These are phyloP conservation scores for Alaudala cheleensis DNA, from an alignment of 2,113 vertebrate genomes.

Conservation along the genomic window DNA sequence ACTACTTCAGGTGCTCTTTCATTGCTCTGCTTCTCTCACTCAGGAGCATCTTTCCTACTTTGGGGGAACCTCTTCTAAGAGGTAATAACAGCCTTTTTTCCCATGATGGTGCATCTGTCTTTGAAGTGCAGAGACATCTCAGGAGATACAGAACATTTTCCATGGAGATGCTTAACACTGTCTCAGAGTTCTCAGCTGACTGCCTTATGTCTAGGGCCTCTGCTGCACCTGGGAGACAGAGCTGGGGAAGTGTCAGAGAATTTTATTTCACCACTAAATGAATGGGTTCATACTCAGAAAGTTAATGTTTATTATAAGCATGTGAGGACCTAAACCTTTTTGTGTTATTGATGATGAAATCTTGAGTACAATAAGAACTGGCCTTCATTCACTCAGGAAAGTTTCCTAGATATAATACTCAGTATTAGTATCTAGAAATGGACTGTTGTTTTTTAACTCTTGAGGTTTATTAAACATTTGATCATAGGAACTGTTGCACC, in stretches of 20 bases:
- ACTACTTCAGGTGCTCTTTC: neutral
- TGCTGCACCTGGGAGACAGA: neutral
- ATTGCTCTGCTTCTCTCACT: neutral
- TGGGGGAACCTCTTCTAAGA: neutral
- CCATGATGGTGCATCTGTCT: rapidly evolving
- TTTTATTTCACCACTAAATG: neutral
- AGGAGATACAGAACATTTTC: neutral
- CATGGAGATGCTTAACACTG: neutral
- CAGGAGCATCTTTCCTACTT: neutral
- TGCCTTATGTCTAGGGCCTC: neutral
- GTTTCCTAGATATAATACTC: neutral
- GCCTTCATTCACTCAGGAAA: neutral
- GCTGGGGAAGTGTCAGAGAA: neutral
- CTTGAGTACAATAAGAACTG: neutral
- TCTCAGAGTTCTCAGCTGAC: neutral
- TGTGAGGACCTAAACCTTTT: neutral
- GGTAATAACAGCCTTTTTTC: neutral
- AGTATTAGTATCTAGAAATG: neutral
- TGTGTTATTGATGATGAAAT: neutral
- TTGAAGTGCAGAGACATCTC: neutral
- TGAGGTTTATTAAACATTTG: neutral
- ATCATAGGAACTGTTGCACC: neutral
- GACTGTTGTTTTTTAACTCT: neutral
- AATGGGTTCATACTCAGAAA: neutral
- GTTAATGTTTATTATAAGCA: neutral